Base-by-base conservation (phyloP, 2,888 invertebrate genomes). In the Spilosoma lubricipeda region DNA sequence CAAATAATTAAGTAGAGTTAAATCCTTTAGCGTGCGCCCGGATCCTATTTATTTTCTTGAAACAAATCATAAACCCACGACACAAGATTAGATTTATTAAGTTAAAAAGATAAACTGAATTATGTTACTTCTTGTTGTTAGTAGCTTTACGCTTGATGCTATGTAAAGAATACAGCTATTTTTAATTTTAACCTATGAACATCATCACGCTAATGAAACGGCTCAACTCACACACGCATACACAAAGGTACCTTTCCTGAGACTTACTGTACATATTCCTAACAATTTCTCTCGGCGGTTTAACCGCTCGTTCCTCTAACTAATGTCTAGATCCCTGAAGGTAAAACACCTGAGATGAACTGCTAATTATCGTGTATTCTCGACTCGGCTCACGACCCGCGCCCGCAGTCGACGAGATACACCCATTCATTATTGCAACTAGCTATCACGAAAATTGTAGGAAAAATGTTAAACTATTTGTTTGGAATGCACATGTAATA, bases 401-500 rank as follows among this genome's bases (percentile, higher is more conserved):
- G 76, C 75, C 83, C 83, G 83, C 81, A 81, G 78, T 78, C 80
- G 80, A 78, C 75, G 70, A 80, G 73, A 76, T 56, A 68, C 76
- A 80, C 75, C 82, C 83, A 72, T 79, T 75, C 83, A 84, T 83
- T 83, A 84, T 71, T 76, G 56, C 81, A 84, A 83, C 85, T 66
- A 82, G 81, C 75, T 77, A 82, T 79, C 74, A 76, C 75, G 69
- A 69, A 72, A 78, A 75, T 74, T 78, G 73, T 74, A 42, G 73
- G 75, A 77, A 81, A 75, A 76, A 76, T 77, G 67, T 79, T 75
- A 77, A 70, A 48, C 73, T 33, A 77, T 65, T 69, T 56, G 42
- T 68, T 73, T 48, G 64, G n/a, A 67, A 27, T 52, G n/a, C 30
- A 30, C 18, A 27, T 65, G 48, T 0, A 73, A 68, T 48, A 39